Conservation (phyloP, 2,888 invertebrate genomes). For the Ectemnius continuus region DNA sequence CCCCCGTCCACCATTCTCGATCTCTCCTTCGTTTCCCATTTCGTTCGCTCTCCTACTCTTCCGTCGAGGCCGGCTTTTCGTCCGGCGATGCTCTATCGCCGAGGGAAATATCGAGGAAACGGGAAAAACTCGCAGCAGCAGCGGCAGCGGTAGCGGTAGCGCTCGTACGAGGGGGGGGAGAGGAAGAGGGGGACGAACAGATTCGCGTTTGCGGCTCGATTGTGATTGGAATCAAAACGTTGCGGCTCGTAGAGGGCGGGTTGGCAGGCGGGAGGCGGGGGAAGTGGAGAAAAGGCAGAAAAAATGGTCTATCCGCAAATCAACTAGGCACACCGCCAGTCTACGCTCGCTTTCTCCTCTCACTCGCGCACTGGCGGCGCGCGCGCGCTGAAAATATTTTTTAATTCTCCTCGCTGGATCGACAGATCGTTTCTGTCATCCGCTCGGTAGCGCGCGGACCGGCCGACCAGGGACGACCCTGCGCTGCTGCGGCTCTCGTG, state of each 20-base stretch:
- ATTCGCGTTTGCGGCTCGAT: conserved; percentile 48
- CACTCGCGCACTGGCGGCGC: too few species aligned
- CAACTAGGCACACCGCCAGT: conserved; percentile 30
- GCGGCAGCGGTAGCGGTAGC: not conserved
- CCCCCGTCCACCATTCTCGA: too few species aligned
- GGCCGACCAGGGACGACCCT: too few species aligned
- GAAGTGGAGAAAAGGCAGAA: not conserved
- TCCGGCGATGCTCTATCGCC: conserved; percentile 9
- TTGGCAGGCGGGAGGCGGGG: not conserved
- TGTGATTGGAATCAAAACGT: conserved; percentile 58
- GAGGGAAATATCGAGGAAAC: not conserved
- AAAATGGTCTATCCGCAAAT: conserved; percentile 34
- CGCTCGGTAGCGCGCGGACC: not conserved
- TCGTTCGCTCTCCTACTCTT: not conserved
- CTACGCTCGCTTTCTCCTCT: not conserved
- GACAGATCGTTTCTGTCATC: not conserved
- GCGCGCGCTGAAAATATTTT: conserved; percentile 18
- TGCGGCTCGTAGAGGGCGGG: conserved; percentile 18
- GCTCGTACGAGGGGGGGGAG: conserved; percentile 10
- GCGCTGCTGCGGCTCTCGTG: conserved; percentile 17
- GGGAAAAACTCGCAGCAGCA: not conserved
- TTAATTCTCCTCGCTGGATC: conserved; percentile 17
- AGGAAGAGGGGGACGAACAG: conserved; percentile 16
- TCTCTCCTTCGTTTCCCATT: too few species aligned
- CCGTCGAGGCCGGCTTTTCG: conserved; percentile 43